Evolutionary conservation across 2,888 invertebrate genomes (phyloP).

Genomic region (Odontomyia ornata): DNA sequence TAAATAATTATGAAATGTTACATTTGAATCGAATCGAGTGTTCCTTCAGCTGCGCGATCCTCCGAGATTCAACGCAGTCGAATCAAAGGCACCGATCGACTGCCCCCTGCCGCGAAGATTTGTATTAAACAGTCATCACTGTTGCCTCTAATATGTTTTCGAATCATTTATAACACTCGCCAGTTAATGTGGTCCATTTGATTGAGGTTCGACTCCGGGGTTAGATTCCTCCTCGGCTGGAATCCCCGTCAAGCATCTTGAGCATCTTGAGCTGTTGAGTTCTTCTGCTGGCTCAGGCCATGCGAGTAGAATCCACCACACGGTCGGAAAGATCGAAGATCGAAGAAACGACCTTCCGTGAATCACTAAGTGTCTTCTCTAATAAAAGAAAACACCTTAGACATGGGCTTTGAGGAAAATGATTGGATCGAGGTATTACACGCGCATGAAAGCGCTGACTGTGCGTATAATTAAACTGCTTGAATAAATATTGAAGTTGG

Average conservation of each 20-base stretch:
- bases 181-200: constrained; percentile 46
- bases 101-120: constrained; percentile 48
- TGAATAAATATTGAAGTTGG: constrained; percentile 50
- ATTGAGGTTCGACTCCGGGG: constrained; percentile 39
- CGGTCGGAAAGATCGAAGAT: constrained; percentile 40
- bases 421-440: constrained; percentile 32
- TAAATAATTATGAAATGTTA: constrained; percentile 49
- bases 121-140: constrained; percentile 50
- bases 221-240: constrained; percentile 23
- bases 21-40: constrained; percentile 43
- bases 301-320: no score
- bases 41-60: constrained; percentile 35
- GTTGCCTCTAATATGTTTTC: constrained; percentile 45
- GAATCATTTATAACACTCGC: constrained; percentile 47
- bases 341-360: constrained; percentile 31
- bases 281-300: background rate
- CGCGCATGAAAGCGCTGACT: constrained; percentile 43
- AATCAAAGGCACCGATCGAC: constrained; percentile 50
- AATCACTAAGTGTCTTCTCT: constrained; percentile 31
- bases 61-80: constrained; percentile 19
- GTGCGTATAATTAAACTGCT: constrained; percentile 48
- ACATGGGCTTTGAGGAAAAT: constrained; percentile 20
- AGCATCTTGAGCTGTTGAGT: background rate
- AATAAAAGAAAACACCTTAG: constrained; percentile 36
- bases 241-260: background rate